Evolutionary conservation across 2,113 vertebrate genomes (phyloP).

Genomic region (Talpa occidentalis): DNA sequence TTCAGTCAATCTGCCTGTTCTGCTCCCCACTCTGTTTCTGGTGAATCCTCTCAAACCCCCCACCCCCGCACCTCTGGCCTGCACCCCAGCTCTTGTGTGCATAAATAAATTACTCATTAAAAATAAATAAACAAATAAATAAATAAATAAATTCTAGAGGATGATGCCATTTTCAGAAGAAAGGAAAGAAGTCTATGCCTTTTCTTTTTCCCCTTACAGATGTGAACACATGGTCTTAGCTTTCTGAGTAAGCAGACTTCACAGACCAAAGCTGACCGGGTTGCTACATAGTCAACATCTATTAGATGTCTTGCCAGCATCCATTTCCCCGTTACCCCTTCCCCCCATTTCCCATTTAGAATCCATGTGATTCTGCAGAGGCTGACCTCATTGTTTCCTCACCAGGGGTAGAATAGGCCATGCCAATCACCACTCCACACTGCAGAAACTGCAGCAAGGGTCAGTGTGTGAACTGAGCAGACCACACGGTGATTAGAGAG

Average conservation of each 20-base stretch:
- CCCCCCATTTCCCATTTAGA: not conserved
- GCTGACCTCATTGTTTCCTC: not conserved
- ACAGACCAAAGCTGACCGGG: not conserved
- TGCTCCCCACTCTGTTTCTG: no score
- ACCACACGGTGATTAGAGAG: not conserved
- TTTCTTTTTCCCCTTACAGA: not conserved
- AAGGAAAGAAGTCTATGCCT: not conserved
- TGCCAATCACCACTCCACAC: not conserved
- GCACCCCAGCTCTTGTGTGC: no score
- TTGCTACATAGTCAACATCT: not conserved
- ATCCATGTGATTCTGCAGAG: not conserved
- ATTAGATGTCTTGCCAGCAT: not conserved
- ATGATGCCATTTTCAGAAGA: slow-evolving; percentile 21
- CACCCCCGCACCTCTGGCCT: no score
- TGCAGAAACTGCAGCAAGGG: not conserved
- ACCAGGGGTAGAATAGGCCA: not conserved
- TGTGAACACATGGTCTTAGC: not conserved
- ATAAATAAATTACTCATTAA: no score
- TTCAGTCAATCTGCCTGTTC: no score
- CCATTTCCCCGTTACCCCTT: not conserved
- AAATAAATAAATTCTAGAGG: not conserved
- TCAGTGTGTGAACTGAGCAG: not conserved
- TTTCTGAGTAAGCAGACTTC: not conserved
- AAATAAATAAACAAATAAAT: no score
- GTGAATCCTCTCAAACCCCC: no score